Evolutionary conservation across 2,888 invertebrate genomes (phyloP).

Genomic region (Morinoia aosen): DNA sequence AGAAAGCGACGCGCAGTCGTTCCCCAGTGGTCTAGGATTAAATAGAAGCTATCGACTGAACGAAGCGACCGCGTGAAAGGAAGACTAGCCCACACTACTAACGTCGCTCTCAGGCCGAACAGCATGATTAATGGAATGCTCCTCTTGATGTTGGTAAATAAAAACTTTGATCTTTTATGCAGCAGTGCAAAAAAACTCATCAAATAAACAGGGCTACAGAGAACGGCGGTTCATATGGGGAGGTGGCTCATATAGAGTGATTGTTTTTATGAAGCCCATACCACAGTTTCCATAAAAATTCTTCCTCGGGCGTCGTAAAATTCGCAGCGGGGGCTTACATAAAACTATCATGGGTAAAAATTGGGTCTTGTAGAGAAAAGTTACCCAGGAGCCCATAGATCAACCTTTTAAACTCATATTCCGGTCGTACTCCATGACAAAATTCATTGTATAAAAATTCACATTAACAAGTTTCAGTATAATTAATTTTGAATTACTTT

Average conservation of each 20-base stretch:
- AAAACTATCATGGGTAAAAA: neutral
- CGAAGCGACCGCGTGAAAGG: conserved; percentile 14
- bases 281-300: conserved; percentile 32
- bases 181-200: neutral
- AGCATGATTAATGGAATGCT: conserved; percentile 7
- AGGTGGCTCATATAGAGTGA: neutral
- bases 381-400: neutral
- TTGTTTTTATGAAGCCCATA: conserved; percentile 51
- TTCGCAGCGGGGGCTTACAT: conserved; percentile 13
- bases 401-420: neutral
- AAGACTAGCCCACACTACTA: neutral
- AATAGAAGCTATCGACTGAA: conserved; percentile 3
- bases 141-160: neutral
- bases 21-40: neutral
- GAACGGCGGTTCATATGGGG: neutral
- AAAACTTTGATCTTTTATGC: conserved; percentile 20
- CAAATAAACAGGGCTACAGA: conserved; percentile 15
- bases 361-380: neutral
- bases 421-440: neutral
- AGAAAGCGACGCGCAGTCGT: neutral
- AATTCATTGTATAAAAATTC: neutral
- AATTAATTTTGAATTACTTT: neutral
- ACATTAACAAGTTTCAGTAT: neutral
- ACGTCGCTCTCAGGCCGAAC: neutral
- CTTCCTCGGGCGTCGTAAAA: neutral